These are phyloP conservation scores for Cataglyphis livida DNA, from an alignment of 2,888 invertebrate genomes.

Conservation along the genomic window DNA sequence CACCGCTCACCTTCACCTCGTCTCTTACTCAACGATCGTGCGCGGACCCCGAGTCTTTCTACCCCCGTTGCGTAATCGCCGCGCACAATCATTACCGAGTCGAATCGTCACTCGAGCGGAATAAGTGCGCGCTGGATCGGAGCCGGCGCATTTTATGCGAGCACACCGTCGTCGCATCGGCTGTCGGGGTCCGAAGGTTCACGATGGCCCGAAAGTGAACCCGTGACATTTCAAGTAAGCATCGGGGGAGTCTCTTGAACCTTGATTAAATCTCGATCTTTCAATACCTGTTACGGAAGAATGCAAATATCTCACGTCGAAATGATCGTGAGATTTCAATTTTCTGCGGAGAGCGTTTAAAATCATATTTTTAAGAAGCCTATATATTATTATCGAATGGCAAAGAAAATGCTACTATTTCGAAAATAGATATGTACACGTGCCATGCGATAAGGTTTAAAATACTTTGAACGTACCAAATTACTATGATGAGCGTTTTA, in stretches of 20 bases:
- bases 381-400: background rate
- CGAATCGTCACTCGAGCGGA: conserved; percentile 77
- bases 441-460: background rate
- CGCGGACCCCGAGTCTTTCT: conserved; percentile 59
- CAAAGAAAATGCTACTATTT: background rate
- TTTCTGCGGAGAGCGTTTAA: background rate
- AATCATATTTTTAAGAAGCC: background rate
- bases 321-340: too few species aligned
- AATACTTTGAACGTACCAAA: background rate
- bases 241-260: conserved; percentile 1
- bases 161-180: conserved; percentile 1
- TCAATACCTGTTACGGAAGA: background rate
- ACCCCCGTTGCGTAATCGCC: conserved; percentile 74
- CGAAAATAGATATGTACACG: background rate
- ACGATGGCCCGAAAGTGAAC: conserved; percentile 28
- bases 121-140: conserved; percentile 70
- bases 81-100: conserved; percentile 75
- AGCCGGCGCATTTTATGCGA: conserved; percentile 9
- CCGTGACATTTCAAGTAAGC: conserved; percentile 43
- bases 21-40: conserved; percentile 75
- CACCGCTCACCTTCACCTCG: conserved; percentile 79
- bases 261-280: conserved; percentile 11
- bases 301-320: background rate
- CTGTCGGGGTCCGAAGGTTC: conserved; percentile 42
- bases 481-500: background rate